phyloP scores from a whole-genome alignment of 2,888 invertebrate genomes.

The Scaptodrosophila latifasciaeformis region DNA sequence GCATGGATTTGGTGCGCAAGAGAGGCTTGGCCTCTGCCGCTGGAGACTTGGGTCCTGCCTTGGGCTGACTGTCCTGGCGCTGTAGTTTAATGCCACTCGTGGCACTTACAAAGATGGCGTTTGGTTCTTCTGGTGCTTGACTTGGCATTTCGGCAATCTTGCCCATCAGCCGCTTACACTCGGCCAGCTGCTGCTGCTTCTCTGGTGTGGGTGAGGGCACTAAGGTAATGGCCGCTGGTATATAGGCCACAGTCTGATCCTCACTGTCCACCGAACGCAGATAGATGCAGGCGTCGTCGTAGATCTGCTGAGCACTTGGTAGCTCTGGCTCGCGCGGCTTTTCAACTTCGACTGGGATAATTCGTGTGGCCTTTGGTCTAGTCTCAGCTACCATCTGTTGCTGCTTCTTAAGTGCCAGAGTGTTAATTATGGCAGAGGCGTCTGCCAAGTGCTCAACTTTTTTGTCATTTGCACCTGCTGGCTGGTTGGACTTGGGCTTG shows the following conservation, averaged over 20 bases:
- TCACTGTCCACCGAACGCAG: constrained; percentile 63
- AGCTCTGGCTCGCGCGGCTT: constrained; percentile 17
- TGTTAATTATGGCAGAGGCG: constrained; percentile 45
- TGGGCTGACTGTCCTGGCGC: constrained; percentile 33
- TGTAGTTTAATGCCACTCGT: constrained; percentile 52
- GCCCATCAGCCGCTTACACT: background rate
- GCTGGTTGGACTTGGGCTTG: background rate
- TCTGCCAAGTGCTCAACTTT: constrained; percentile 35
- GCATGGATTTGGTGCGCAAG: constrained; percentile 34
- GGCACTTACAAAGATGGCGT: constrained; percentile 47
- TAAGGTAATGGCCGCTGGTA: constrained; percentile 54
- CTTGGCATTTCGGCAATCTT: background rate
- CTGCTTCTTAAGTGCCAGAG: constrained; percentile 56
- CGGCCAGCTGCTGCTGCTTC: background rate
- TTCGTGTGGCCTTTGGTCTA: constrained; percentile 24
- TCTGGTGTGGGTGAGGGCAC: constrained; percentile 47
- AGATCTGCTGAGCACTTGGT: constrained; percentile 53
- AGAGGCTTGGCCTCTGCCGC: background rate
- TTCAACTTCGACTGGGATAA: constrained; percentile 52
- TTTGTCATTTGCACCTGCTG: constrained; percentile 21
- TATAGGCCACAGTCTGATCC: constrained; percentile 48
- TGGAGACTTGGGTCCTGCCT: constrained; percentile 7
- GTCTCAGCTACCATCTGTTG: constrained; percentile 48
- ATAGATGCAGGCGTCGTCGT: constrained; percentile 67
- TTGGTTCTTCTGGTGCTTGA: background rate